phyloP scores from a whole-genome alignment of 2,888 invertebrate species.

The Resseliella maxima region DNA sequence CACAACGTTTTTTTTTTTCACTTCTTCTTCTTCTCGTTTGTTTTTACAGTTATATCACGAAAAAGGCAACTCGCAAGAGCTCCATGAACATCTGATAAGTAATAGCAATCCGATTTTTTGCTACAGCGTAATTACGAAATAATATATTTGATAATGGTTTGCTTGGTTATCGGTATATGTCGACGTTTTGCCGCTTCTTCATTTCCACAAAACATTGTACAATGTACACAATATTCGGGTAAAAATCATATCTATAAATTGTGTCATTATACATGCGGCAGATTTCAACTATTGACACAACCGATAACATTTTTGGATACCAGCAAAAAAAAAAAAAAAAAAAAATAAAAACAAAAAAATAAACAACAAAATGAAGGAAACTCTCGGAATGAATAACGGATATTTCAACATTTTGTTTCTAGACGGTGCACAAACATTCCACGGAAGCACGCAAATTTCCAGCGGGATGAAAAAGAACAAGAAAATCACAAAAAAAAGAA shows the following conservation, averaged over 20 bases:
- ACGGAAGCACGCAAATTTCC: not conserved
- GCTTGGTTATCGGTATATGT: not conserved
- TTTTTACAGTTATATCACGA: not conserved
- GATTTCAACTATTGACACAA: not conserved
- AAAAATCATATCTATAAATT: not conserved
- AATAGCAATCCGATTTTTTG: not conserved
- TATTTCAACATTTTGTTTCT: not conserved
- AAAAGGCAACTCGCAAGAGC: not conserved
- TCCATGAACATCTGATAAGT: not conserved
- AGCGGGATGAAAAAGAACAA: not conserved
- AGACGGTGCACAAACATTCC: not conserved
- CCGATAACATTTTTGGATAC: not conserved
- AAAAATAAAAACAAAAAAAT: too few species aligned
- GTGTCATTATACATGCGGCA: not conserved
- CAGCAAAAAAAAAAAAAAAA: too few species aligned
- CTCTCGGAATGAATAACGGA: not conserved
- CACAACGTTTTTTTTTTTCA: not conserved
- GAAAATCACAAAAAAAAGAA: not conserved
- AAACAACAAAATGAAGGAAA: not conserved
- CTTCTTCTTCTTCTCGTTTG: not conserved
- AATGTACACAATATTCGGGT: too few species aligned
- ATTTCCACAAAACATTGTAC: not conserved
- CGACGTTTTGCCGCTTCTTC: not conserved
- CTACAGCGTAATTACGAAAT: conserved; percentile 14
- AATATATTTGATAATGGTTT: conserved; percentile 8